Conservation (phyloP, 2,888 invertebrate genomes). For the Lamellibrachia satsuma region DNA sequence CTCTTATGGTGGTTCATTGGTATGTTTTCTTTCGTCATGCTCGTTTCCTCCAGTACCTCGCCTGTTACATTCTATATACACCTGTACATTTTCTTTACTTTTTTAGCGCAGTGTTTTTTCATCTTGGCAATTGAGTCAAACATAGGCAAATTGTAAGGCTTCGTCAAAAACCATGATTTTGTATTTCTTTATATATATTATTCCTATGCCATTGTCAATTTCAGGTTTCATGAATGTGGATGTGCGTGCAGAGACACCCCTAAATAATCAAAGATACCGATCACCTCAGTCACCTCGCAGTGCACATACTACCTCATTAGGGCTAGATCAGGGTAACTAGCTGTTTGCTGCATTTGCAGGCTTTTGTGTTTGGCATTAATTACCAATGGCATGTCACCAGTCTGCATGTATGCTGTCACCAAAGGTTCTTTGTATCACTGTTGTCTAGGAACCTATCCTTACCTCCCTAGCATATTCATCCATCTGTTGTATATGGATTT, state of each 20-base stretch:
- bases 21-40: no score
- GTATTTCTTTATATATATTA: background rate
- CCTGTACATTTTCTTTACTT: background rate
- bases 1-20: no score
- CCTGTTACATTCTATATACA: no score
- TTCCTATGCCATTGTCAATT: background rate
- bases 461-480: background rate
- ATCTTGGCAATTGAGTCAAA: background rate
- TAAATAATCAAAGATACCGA: background rate
- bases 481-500: no score
- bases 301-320: background rate
- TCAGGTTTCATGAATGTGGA: slow-evolving; percentile 8
- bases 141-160: background rate
- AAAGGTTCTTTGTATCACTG: no score
- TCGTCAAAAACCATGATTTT: background rate
- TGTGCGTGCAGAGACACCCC: slow-evolving; percentile 2
- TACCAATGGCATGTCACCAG: background rate
- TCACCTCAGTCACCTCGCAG: background rate
- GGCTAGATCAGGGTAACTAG: background rate
- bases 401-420: background rate
- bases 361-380: background rate
- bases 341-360: background rate
- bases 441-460: background rate
- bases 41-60: no score
- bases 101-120: background rate